phyloP scores from a whole-genome alignment of 2,797 vertebrate genomes.

The Rallus crepitans region DNA sequence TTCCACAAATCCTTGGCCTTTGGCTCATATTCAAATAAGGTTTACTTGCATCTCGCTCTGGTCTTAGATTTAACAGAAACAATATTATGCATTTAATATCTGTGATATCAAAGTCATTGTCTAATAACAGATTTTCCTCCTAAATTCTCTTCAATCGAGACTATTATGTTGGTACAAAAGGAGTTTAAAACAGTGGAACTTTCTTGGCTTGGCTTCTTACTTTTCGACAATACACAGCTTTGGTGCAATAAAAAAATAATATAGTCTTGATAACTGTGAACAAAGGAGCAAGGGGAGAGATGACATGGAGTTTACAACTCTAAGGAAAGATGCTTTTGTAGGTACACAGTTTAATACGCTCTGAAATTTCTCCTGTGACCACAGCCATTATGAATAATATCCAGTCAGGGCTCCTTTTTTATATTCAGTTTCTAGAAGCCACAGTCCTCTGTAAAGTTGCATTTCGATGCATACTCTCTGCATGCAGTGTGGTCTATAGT shows the following conservation, averaged over 20 bases:
- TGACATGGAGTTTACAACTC: fast-evolving
- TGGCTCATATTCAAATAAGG: neutral
- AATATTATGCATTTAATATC: neutral
- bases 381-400: fast-evolving
- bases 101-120: fast-evolving
- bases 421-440: neutral
- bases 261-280: neutral
- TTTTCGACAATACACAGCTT: neutral
- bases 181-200: neutral
- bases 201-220: neutral
- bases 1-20: neutral
- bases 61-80: neutral
- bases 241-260: neutral
- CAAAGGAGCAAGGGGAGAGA: neutral
- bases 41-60: neutral
- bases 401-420: neutral
- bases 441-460: neutral
- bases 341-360: neutral
- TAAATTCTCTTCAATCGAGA: neutral
- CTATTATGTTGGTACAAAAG: fast-evolving
- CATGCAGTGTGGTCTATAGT: neutral
- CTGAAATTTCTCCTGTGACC: neutral
- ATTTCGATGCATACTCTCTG: neutral
- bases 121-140: neutral
- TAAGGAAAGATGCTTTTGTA: neutral